A percentile compares a stretch with the other conserved stretches of the same genome.
Conservation (phyloP, 2,888 invertebrate species). For the Tetragonula carbonaria region DNA sequence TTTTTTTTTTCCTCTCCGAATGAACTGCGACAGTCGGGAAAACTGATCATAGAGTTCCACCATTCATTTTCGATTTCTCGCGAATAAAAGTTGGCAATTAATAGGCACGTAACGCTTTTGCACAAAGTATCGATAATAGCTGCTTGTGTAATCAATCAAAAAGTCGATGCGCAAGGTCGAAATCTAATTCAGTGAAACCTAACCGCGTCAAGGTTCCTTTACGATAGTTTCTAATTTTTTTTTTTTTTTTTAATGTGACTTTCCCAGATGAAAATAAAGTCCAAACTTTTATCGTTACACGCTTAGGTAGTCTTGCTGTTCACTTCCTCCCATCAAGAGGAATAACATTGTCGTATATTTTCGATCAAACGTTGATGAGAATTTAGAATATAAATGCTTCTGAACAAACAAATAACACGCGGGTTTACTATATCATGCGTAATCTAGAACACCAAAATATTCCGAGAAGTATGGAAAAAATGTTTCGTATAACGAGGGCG, state of each 20-base stretch:
- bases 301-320: neutral
- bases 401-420: neutral
- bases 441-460: no score
- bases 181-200: constrained; percentile 61
- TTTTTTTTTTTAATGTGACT: neutral
- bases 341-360: no score
- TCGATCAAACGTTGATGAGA: neutral
- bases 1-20: neutral
- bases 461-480: no score
- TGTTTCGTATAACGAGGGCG: no score
- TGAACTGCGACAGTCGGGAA: neutral
- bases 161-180: constrained; percentile 40
- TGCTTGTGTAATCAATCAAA: constrained; percentile 49
- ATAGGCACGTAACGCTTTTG: neutral
- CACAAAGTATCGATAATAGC: constrained; percentile 23
- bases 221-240: neutral
- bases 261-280: neutral
- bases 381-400: neutral
- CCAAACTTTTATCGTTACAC: neutral
- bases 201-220: constrained; percentile 18
- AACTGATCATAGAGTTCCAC: neutral
- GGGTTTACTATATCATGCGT: neutral
- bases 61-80: neutral
- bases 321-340: neutral
- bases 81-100: neutral